A percentile compares a stretch with the other conserved stretches of the same genome.
These are phyloP conservation scores for Columba janthina DNA, from an alignment of 2,113 vertebrate species.

Conservation along the genomic window DNA sequence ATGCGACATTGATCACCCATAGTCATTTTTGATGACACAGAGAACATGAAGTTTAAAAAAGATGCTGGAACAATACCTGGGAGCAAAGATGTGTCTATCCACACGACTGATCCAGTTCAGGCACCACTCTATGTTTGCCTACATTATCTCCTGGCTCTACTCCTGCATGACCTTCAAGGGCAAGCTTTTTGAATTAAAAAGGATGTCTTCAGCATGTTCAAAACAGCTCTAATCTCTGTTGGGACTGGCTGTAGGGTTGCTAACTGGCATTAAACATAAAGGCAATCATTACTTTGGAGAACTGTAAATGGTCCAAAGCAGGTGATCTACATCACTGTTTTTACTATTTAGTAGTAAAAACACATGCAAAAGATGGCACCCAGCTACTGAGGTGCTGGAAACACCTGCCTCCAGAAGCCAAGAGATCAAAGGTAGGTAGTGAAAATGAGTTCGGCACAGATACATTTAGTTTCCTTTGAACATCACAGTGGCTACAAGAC, in stretches of 20 bases:
- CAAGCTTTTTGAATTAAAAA: not conserved
- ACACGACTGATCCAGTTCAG: not conserved
- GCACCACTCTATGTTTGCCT: not conserved
- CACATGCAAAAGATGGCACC: not conserved
- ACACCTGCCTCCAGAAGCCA: not conserved
- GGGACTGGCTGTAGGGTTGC: not conserved
- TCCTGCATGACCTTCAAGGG: not conserved
- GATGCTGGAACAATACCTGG: not conserved
- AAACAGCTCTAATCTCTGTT: not conserved
- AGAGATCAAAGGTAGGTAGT: not conserved
- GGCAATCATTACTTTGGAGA: not conserved
- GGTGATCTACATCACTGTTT: not conserved
- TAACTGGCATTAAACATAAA: not conserved
- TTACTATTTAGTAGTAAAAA: not conserved
- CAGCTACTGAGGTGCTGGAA: not conserved
- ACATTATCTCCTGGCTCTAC: not conserved
- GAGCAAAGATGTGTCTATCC: not conserved
- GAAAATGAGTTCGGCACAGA: not conserved
- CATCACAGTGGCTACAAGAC: fast-evolving
- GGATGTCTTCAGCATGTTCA: not conserved
- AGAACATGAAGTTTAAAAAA: not conserved
- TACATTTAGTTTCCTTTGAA: not conserved
- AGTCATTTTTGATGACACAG: not conserved
- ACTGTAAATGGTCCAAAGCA: not conserved
- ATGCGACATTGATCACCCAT: not conserved